Conservation (phyloP, 2,797 vertebrate species). For the Spinibarbus caldwelli region DNA sequence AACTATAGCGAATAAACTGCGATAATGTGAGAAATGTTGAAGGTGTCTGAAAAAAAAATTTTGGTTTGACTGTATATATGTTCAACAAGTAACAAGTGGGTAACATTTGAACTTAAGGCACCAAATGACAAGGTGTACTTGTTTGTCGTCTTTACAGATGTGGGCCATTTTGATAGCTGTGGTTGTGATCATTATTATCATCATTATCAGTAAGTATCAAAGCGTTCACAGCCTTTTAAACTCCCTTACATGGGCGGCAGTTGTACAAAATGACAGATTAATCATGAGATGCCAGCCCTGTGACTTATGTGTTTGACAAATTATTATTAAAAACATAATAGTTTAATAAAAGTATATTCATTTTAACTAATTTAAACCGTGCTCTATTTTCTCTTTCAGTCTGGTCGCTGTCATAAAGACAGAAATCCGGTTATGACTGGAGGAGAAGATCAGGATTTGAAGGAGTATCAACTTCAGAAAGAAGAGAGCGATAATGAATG, state of each 20-base stretch:
- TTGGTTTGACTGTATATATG: too few species aligned
- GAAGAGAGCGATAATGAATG: conserved; percentile 2
- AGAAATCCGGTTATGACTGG: conserved; percentile 16
- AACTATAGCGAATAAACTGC: too few species aligned
- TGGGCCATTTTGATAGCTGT: conserved; percentile 70
- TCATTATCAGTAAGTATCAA: conserved; percentile 65
- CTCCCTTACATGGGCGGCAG: background rate
- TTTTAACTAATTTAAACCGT: too few species aligned
- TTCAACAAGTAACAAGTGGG: too few species aligned
- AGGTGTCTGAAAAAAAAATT: too few species aligned
- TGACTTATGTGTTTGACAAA: background rate
- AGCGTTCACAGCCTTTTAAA: background rate
- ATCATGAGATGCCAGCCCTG: background rate
- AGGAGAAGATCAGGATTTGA: conserved; percentile 6
- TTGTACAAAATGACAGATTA: background rate
- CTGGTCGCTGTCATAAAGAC: conserved; percentile 60
- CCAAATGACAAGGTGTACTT: background rate
- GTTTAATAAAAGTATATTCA: too few species aligned
- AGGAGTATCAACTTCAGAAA: conserved; percentile 29
- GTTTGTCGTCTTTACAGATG: conserved; percentile 58
- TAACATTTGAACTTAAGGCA: background rate
- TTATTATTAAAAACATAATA: background rate
- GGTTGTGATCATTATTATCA: conserved; percentile 60
- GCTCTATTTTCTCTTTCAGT: conserved; percentile 46
- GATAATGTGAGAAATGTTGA: too few species aligned